Evolutionary conservation across 2,113 vertebrate genomes (phyloP).

Genomic region (Polypterus bichir): DNA sequence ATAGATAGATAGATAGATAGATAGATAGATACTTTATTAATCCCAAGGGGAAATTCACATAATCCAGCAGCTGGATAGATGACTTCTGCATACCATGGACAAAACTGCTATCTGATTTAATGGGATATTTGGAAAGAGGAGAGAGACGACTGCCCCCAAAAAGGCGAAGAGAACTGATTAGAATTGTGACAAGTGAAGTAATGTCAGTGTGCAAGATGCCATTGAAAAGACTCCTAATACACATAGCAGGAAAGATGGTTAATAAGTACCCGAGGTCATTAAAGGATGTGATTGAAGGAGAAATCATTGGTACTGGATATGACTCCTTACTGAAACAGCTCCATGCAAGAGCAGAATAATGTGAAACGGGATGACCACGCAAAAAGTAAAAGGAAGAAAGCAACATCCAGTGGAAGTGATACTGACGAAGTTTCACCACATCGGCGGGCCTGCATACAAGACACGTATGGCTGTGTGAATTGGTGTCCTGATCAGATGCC

Average conservation of each 20-base stretch:
- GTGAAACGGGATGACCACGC: slow-evolving; percentile 10
- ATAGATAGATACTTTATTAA: too few species aligned
- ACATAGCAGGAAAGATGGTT: slow-evolving; percentile 17
- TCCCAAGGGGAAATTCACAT: too few species aligned
- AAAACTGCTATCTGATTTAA: slow-evolving; percentile 6
- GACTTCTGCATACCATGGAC: slow-evolving; percentile 6
- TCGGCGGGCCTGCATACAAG: neutral
- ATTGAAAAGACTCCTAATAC: slow-evolving; percentile 16
- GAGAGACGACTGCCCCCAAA: slow-evolving; percentile 6
- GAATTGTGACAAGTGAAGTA: slow-evolving; percentile 12
- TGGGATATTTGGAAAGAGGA: slow-evolving; percentile 12
- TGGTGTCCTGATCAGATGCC: slow-evolving; percentile 9
- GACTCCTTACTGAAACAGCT: slow-evolving; percentile 18
- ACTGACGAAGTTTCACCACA: slow-evolving; percentile 11
- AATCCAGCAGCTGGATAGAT: too few species aligned
- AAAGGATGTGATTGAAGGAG: slow-evolving; percentile 14
- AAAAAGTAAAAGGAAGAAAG: slow-evolving; percentile 13
- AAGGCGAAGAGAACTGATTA: slow-evolving; percentile 14
- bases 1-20: too few species aligned
- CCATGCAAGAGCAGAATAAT: slow-evolving; percentile 12
- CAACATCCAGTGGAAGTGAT: slow-evolving; percentile 11
- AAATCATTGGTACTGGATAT: slow-evolving; percentile 16
- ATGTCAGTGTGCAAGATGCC: slow-evolving; percentile 13
- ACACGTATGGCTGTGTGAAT: slow-evolving; percentile 14
- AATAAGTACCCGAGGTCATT: slow-evolving; percentile 10